phyloP scores from a whole-genome alignment of 2,797 vertebrate species.

The Tapirus indicus region DNA sequence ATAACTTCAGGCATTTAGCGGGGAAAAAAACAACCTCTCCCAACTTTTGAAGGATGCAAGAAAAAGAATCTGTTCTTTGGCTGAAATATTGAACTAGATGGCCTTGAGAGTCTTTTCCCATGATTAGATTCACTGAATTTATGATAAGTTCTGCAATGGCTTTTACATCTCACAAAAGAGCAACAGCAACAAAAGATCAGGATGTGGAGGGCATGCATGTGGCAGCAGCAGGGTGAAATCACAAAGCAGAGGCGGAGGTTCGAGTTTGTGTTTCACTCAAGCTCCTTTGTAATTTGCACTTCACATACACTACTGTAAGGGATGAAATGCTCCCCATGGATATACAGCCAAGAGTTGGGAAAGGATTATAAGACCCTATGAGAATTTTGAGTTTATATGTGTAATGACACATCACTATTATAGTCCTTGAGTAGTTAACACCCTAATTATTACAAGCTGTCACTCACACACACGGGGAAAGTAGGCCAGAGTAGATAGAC shows the following conservation, averaged over 20 bases:
- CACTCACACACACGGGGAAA: neutral
- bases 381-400: neutral
- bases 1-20: neutral
- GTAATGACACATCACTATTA: neutral
- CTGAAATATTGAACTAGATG: neutral
- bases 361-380: neutral
- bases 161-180: neutral
- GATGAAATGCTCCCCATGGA: neutral
- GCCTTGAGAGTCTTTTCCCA: neutral
- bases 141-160: neutral
- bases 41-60: neutral
- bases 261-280: neutral
- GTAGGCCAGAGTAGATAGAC: neutral
- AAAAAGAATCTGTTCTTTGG: neutral
- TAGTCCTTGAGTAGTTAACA: neutral
- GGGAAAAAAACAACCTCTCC: neutral
- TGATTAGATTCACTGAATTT: neutral
- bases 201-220: rapidly evolving
- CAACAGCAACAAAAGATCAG: neutral
- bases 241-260: rapidly evolving
- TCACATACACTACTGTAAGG: neutral
- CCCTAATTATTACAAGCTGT: slow-evolving; percentile 2
- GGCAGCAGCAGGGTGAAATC: neutral
- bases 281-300: neutral
- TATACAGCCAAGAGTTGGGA: neutral